Evolutionary conservation across 2,797 vertebrate genomes (phyloP).

Genomic region (Parotocinclus haroldoi): DNA sequence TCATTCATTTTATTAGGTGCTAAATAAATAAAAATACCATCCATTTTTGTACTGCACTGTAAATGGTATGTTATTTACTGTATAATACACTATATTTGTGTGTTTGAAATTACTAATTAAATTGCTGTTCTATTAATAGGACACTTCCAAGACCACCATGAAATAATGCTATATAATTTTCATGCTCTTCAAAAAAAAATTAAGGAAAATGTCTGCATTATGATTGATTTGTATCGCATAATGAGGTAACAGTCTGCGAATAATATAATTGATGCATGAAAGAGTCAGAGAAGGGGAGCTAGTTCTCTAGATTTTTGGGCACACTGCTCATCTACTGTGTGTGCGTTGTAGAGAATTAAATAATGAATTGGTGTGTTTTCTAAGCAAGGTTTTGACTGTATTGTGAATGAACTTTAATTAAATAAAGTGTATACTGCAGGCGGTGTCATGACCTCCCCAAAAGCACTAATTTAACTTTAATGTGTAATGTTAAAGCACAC

Average conservation of each 20-base stretch:
- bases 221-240: constrained; percentile 30
- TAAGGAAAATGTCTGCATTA: constrained; percentile 23
- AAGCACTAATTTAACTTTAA: too few species aligned
- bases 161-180: constrained; percentile 31
- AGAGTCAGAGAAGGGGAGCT: background rate
- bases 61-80: too few species aligned
- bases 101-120: too few species aligned
- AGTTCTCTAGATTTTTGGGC: background rate
- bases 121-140: too few species aligned
- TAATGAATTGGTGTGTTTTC: background rate
- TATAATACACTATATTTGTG: constrained; percentile 12
- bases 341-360: background rate
- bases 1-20: too few species aligned
- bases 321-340: background rate
- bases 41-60: too few species aligned
- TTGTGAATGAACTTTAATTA: too few species aligned
- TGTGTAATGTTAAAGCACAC: too few species aligned
- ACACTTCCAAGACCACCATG: constrained; percentile 15
- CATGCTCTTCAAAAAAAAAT: constrained; percentile 32
- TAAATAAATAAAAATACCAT: too few species aligned
- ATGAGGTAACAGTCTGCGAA: constrained; percentile 25
- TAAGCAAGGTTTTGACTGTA: too few species aligned
- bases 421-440: too few species aligned
- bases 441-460: too few species aligned
- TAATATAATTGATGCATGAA: constrained; percentile 20